Evolutionary conservation across 2,888 invertebrate genomes (phyloP).

Genomic region (Drosophila tripunctata): DNA sequence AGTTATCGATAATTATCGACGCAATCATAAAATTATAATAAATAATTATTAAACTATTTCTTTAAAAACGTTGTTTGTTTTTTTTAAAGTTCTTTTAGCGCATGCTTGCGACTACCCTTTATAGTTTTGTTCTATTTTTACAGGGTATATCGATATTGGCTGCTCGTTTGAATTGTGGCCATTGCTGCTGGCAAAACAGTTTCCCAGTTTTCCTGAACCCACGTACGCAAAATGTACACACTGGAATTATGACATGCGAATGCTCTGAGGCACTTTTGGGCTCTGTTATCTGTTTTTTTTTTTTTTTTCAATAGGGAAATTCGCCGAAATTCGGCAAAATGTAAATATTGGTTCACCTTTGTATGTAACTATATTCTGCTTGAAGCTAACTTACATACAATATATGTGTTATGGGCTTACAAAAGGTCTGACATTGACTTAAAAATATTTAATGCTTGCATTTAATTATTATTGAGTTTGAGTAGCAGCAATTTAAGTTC

Average conservation of each 20-base stretch:
- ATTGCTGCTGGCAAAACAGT: neutral
- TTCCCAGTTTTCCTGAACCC: neutral
- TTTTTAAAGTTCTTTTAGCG: too few species aligned
- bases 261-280: constrained; percentile 3
- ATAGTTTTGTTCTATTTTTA: neutral
- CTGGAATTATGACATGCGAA: constrained; percentile 10
- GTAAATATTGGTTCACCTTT: constrained; percentile 13
- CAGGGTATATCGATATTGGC: neutral
- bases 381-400: neutral
- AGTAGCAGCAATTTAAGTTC: too few species aligned
- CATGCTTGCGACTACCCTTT: neutral
- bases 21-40: too few species aligned
- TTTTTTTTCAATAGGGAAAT: constrained; percentile 1
- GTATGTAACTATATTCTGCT: neutral
- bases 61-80: too few species aligned
- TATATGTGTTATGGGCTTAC: neutral
- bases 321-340: constrained; percentile 1
- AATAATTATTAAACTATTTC: too few species aligned
- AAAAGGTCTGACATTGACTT: neutral
- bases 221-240: constrained; percentile 3
- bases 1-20: too few species aligned
- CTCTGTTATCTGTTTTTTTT: too few species aligned
- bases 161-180: neutral
- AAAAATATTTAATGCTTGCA: neutral
- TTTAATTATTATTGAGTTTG: too few species aligned